Conservation (phyloP, 2,888 invertebrate species). For the Alitta virens region DNA sequence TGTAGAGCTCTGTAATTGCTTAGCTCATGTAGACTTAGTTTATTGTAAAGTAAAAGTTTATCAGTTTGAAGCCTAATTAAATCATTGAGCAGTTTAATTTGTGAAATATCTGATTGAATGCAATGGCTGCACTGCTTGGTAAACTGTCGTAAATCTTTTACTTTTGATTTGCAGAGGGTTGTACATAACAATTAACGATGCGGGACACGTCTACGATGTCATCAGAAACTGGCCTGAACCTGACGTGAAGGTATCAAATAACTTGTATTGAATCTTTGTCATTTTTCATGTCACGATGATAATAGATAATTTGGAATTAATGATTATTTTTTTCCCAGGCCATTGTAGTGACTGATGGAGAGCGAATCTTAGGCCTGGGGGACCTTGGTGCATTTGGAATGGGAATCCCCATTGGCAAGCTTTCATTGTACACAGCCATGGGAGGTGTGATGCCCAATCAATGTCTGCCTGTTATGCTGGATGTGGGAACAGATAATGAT, state of each 20-base stretch:
- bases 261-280: not conserved
- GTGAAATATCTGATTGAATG: not conserved
- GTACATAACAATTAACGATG: slow-evolving; percentile 94
- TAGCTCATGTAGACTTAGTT: too few relatives aligned
- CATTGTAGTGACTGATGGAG: slow-evolving; percentile 93
- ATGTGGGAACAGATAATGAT: slow-evolving; percentile 89
- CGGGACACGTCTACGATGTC: slow-evolving; percentile 89
- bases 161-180: slow-evolving; percentile 66
- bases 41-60: too few relatives aligned
- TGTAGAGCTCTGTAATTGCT: not conserved
- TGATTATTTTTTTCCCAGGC: slow-evolving; percentile 34
- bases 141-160: not conserved
- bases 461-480: slow-evolving; percentile 88
- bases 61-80: not conserved
- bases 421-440: slow-evolving; percentile 93
- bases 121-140: not conserved
- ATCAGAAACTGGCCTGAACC: slow-evolving; percentile 83
- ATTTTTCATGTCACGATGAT: not conserved
- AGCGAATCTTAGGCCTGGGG: slow-evolving; percentile 94
- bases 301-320: not conserved
- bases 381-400: slow-evolving; percentile 97
- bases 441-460: slow-evolving; percentile 93
- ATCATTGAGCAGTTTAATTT: too few relatives aligned
- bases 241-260: slow-evolving; percentile 57
- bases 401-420: slow-evolving; percentile 98